Conservation (phyloP, 2,113 vertebrate genomes). For the Sinosuthora webbiana region DNA sequence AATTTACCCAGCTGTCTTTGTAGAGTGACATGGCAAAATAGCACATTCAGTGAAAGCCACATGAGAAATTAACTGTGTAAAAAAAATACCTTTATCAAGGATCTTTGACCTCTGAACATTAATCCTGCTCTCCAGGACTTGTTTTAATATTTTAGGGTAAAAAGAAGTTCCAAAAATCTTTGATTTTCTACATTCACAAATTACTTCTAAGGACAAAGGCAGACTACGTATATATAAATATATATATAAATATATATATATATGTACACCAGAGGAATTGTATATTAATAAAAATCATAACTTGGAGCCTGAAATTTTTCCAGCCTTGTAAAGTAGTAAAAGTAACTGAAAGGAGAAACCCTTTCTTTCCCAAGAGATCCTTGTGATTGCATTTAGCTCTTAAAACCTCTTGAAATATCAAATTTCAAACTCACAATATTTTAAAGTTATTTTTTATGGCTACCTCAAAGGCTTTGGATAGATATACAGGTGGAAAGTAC, state of each 20-base stretch:
- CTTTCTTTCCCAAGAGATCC: background rate
- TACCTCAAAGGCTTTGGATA: background rate
- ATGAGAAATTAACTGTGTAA: background rate
- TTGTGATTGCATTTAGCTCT: background rate
- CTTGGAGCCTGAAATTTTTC: background rate
- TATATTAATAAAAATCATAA: conserved; percentile 29
- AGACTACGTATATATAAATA: background rate
- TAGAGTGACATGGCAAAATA: conserved; percentile 18
- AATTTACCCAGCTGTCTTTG: background rate
- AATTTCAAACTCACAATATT: conserved; percentile 13
- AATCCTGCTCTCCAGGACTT: conserved; percentile 13
- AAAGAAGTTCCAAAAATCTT: conserved; percentile 29
- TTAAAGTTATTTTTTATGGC: conserved; percentile 13
- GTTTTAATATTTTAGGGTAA: conserved; percentile 25
- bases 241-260: too few relatives aligned
- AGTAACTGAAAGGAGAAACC: background rate
- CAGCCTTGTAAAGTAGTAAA: background rate
- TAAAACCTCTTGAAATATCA: conserved; percentile 27
- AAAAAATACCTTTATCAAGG: conserved; percentile 18
- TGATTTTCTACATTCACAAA: background rate
- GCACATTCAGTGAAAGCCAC: background rate
- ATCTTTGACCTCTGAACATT: conserved; percentile 16
- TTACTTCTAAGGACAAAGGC: background rate
- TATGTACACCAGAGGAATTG: background rate
- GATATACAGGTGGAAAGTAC: conserved; percentile 19